Evolutionary conservation across 2,888 invertebrate species (phyloP), one percentile per base, ranked within the genome.

Genomic region (Mythimna ferrago): DNA sequence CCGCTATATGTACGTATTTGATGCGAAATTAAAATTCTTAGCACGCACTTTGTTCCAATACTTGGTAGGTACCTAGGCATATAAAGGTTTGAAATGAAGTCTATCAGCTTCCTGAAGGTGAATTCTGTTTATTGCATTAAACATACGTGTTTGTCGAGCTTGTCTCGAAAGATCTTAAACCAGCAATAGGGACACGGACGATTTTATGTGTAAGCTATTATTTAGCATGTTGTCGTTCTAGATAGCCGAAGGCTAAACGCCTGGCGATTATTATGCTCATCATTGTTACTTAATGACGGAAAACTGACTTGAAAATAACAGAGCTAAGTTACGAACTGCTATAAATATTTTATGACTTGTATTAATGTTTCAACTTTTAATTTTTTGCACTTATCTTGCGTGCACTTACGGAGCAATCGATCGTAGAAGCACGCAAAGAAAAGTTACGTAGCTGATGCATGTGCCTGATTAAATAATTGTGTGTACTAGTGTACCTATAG

Each of bases 1-100:
- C 67, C 65, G 61, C 68, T 82, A 68, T 54, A 19, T 16, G 48
- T 48, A 71, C 62, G 68, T 74, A 65, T 69, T 76, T 73, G 71
- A 76, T 63, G 76, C 64, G 66, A 76, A 65, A 75, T 78, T 41
- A 73, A 35, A 74, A 86, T 82, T 81, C 79, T 73, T 75, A 70
- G 66, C 84, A 80, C 80, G 78, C 73, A 85, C 56, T 68, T 73
- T 64, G 61, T 66, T 68, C 57, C 48, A 79, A 61, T 76, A 69
- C 58, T 73, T 66, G 61, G 60, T 69, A 66, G 56, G 26, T 26
- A 19, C 71, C 71, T 73, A 19, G 26, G 26, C 72, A 69, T 74
- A 72, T 65, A 71, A 82, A 76, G 73, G 58, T 66, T 71, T 66
- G 60, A 51, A 64, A 68, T 68, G 51, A 38, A 73, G 56, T 48